Percentiles rank a stretch among this genome's conserved stretches.
phyloP scores from a whole-genome alignment of 2,113 vertebrate genomes.

The Cheirogaleus medius region DNA sequence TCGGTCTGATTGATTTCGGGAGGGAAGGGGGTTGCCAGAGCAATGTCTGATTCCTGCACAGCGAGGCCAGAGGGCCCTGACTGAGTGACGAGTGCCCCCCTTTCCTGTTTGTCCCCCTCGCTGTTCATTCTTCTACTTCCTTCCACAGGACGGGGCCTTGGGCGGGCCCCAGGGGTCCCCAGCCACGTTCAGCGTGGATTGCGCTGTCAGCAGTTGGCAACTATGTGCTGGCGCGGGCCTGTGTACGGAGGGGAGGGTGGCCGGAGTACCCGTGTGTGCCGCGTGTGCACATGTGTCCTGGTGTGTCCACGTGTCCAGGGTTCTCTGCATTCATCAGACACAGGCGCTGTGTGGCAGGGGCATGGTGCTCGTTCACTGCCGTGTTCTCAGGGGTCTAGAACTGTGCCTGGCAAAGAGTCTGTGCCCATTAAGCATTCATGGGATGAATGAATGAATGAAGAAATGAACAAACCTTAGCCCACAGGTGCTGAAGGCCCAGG shows the following conservation, averaged over 20 bases:
- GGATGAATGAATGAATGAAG: neutral
- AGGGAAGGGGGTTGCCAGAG: neutral
- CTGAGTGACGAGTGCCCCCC: neutral
- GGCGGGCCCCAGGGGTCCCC: neutral
- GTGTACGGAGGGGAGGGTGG: neutral
- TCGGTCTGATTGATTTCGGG: neutral
- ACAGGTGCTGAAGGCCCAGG: neutral
- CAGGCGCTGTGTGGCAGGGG: neutral
- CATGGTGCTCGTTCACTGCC: too few relatives aligned
- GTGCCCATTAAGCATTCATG: neutral
- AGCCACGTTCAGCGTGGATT: fast-evolving
- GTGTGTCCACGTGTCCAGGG: too few relatives aligned
- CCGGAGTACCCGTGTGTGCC: neutral
- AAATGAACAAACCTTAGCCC: neutral
- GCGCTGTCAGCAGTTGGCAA: neutral
- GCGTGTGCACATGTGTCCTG: neutral
- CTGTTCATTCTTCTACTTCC: slow-evolving; percentile 34
- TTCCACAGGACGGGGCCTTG: slow-evolving; percentile 47
- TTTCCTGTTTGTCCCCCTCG: slow-evolving; percentile 56
- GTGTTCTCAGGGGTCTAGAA: neutral
- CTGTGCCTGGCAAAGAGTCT: neutral
- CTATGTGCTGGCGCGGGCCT: neutral
- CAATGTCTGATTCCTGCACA: neutral
- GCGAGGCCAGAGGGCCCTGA: neutral
- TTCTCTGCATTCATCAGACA: neutral